Evolutionary conservation across 2,888 invertebrate species (phyloP).

Genomic region (Oligia latruncula): DNA sequence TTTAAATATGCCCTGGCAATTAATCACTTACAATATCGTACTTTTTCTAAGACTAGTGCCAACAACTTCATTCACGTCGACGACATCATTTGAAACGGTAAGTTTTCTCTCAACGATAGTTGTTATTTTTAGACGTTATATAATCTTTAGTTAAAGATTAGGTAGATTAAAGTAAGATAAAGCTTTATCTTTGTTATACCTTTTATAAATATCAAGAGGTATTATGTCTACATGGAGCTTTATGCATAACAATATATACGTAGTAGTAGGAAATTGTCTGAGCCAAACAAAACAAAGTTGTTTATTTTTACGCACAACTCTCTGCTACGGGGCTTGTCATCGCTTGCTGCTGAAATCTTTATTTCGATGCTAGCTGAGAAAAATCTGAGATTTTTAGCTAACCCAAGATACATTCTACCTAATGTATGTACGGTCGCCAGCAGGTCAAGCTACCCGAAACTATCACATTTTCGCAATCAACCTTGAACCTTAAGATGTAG

Average conservation of each 20-base stretch:
- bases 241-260: slow-evolving; percentile 23
- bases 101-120: slow-evolving; percentile 18
- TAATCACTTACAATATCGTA: slow-evolving; percentile 4
- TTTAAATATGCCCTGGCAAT: neutral
- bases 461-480: no score
- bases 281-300: slow-evolving; percentile 58
- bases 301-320: slow-evolving; percentile 43
- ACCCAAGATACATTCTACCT: slow-evolving; percentile 1
- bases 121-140: slow-evolving; percentile 37
- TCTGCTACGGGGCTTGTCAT: slow-evolving; percentile 29
- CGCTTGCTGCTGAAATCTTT: slow-evolving; percentile 16
- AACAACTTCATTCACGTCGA: slow-evolving; percentile 8
- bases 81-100: slow-evolving; percentile 16
- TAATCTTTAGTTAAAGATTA: slow-evolving; percentile 26
- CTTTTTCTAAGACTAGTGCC: neutral
- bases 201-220: slow-evolving; percentile 25
- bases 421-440: no score
- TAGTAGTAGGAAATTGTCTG: slow-evolving; percentile 38
- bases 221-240: slow-evolving; percentile 18
- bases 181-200: slow-evolving; percentile 19
- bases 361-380: neutral
- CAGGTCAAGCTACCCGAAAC: no score
- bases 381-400: neutral
- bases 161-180: slow-evolving; percentile 34
- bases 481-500: no score